phyloP scores from a whole-genome alignment of 30 jellyfish, hydroid and myxozoan genomes.

The Turritopsis rubra region DNA sequence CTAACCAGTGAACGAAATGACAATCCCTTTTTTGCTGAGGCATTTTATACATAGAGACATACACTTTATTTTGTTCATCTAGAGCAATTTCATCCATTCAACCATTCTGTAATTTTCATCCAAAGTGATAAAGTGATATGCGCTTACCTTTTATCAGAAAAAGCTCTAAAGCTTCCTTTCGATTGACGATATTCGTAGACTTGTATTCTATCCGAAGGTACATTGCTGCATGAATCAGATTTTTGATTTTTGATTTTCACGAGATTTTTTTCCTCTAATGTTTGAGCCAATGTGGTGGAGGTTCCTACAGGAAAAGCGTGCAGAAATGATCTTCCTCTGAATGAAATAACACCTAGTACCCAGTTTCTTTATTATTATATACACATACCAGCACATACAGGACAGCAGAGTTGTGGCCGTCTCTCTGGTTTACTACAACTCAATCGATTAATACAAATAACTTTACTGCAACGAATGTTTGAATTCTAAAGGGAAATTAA shows the following conservation, averaged over 20 bases:
- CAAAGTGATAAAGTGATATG: too few species aligned
- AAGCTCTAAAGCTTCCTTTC: neutral
- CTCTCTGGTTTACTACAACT: neutral
- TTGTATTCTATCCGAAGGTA: neutral
- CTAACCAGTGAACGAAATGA: too few species aligned
- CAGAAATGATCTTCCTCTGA: neutral
- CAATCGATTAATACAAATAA: neutral
- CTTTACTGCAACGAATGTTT: slow-evolving; percentile 5
- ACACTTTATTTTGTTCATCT: too few species aligned
- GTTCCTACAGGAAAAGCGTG: neutral
- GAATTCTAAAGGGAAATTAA: neutral
- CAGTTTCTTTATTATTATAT: neutral
- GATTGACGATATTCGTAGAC: slow-evolving; percentile 3
- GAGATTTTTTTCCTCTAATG: neutral
- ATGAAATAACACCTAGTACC: too few species aligned
- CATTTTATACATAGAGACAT: too few species aligned
- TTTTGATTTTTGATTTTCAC: neutral
- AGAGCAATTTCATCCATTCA: too few species aligned
- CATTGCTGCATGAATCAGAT: neutral
- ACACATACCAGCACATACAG: slow-evolving; percentile 4
- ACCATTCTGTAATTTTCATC: too few species aligned
- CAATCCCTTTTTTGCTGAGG: too few species aligned
- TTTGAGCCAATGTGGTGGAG: neutral
- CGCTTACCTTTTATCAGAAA: neutral
- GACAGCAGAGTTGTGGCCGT: neutral